Evolutionary conservation across 2,888 invertebrate species (phyloP).

Genomic region (Caenorhabditis uteleia): DNA sequence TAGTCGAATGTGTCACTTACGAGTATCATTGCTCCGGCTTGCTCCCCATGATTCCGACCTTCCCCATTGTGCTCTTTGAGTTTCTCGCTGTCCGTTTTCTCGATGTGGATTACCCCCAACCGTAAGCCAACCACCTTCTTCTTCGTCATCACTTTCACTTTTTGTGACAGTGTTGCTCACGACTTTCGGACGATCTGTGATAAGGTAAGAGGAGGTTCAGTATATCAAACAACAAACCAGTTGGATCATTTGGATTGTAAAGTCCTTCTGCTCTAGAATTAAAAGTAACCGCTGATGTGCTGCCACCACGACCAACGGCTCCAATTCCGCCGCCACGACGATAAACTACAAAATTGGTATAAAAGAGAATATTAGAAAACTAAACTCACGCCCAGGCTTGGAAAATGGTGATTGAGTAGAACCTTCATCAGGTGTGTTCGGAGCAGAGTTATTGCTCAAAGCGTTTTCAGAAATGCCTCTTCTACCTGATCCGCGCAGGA

Average conservation of each 20-base stretch:
- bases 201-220: no score
- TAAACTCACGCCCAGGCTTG: neutral
- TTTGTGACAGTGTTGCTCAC: conserved; percentile 6
- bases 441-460: conserved; percentile 2
- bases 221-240: neutral
- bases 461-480: conserved; percentile 25
- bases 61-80: conserved; percentile 18
- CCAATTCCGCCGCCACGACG: conserved; percentile 45
- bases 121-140: conserved; percentile 30
- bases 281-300: conserved; percentile 38
- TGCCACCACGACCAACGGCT: conserved; percentile 46
- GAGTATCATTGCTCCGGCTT: conserved; percentile 5
- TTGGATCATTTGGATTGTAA: conserved; percentile 41
- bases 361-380: neutral
- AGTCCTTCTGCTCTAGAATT: conserved; percentile 60
- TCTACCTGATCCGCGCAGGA: conserved; percentile 1
- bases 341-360: conserved; percentile 17
- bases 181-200: conserved; percentile 31
- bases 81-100: neutral
- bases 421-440: neutral
- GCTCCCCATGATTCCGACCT: conserved; percentile 25
- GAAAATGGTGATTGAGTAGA: neutral
- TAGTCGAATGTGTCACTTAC: conserved; percentile 1
- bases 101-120: conserved; percentile 12
- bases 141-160: conserved; percentile 28